These are phyloP conservation scores for Sialia sialis DNA, from an alignment of 2,113 vertebrate species.

Conservation along the genomic window DNA sequence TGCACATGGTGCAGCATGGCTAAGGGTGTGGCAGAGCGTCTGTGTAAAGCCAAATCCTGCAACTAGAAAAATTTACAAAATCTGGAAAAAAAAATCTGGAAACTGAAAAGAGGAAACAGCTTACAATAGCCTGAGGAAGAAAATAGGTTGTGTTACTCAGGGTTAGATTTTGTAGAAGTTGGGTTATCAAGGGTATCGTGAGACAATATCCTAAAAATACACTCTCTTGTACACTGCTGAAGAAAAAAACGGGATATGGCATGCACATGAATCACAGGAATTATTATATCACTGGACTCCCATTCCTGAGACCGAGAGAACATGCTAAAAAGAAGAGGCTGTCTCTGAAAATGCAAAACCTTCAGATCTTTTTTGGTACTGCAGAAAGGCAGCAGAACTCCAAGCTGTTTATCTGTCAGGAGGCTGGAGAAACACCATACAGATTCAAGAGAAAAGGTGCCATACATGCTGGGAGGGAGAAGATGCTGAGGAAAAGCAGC, in stretches of 20 bases:
- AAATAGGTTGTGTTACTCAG: background rate
- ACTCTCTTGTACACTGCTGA: background rate
- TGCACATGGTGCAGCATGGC: background rate
- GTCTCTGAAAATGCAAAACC: constrained; percentile 5
- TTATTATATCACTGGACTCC: background rate
- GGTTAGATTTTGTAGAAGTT: background rate
- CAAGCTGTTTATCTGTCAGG: background rate
- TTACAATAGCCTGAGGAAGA: background rate
- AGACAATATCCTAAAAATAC: background rate
- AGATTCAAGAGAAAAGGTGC: background rate
- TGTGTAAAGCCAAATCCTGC: background rate
- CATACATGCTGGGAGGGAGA: background rate
- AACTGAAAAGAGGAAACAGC: background rate
- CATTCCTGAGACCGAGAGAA: background rate
- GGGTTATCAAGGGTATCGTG: background rate
- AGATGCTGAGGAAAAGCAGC: background rate
- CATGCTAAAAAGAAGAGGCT: background rate
- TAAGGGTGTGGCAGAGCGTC: background rate
- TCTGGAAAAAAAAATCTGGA: background rate
- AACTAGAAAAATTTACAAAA: background rate
- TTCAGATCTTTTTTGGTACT: background rate
- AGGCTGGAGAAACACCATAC: background rate
- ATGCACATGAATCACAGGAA: background rate
- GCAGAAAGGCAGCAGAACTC: background rate
- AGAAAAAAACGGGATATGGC: background rate